These are phyloP conservation scores for Columba livia DNA, from an alignment of 2,113 vertebrate species.

Conservation along the genomic window DNA sequence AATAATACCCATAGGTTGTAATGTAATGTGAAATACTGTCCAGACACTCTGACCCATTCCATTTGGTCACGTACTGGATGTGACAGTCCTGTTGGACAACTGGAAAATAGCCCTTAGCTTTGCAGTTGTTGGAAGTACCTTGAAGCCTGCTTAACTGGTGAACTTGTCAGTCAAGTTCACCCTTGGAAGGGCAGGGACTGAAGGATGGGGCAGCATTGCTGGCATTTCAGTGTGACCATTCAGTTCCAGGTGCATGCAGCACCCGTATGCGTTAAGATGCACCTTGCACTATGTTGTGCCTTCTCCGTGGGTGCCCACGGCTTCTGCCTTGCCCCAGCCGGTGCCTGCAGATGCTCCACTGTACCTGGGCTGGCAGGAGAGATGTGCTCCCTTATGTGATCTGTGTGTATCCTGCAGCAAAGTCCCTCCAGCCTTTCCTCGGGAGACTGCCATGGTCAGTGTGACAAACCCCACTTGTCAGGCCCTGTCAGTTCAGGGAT, in stretches of 20 bases:
- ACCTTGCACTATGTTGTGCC: neutral
- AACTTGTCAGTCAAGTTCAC: neutral
- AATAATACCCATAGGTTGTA: neutral
- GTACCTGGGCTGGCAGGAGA: rapidly evolving
- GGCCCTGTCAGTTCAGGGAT: neutral
- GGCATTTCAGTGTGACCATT: neutral
- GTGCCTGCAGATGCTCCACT: neutral
- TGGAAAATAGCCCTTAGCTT: neutral
- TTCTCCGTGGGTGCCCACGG: rapidly evolving
- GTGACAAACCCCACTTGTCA: neutral
- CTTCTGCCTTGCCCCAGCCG: neutral
- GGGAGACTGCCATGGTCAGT: neutral
- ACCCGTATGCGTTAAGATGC: neutral
- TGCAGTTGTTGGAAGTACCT: neutral
- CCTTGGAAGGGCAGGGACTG: neutral
- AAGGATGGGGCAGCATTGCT: neutral
- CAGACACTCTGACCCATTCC: neutral
- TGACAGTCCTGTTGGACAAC: neutral
- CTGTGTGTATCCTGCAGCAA: neutral
- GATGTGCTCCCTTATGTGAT: rapidly evolving
- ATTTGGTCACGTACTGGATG: neutral
- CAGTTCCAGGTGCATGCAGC: neutral
- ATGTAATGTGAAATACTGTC: neutral
- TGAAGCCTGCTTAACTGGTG: neutral
- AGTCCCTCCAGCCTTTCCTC: neutral